These are phyloP conservation scores for Brachyalestes nurse DNA, from an alignment of 2,797 vertebrate genomes.

Conservation along the genomic window DNA sequence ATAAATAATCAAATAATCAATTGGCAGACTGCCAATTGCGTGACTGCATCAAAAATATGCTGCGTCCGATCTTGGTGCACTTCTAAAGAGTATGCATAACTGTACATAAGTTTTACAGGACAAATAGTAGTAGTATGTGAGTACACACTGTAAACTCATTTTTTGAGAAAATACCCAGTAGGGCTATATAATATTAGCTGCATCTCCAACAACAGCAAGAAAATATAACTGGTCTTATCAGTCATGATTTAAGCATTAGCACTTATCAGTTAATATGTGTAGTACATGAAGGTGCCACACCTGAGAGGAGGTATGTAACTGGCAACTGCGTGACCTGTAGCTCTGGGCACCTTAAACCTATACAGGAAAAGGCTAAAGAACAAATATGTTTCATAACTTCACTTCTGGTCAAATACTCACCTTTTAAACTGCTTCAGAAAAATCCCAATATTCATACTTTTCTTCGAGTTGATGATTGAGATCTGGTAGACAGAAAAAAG, in stretches of 20 bases:
- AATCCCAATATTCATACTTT: constrained; percentile 85
- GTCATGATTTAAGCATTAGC: background rate
- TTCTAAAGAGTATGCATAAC: no score
- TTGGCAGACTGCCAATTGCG: no score
- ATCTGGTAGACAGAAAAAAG: constrained; percentile 65
- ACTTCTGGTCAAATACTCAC: constrained; percentile 61
- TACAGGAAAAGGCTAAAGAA: background rate
- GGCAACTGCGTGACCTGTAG: background rate
- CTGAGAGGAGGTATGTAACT: background rate
- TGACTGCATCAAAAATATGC: no score
- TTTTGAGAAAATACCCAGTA: no score
- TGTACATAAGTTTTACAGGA: no score
- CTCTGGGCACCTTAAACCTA: no score
- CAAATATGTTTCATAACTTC: background rate
- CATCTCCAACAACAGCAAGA: background rate
- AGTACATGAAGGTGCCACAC: background rate
- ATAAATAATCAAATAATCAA: no score
- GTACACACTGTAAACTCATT: background rate
- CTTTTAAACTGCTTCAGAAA: constrained; percentile 86
- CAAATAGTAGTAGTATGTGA: background rate
- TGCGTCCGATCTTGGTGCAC: no score
- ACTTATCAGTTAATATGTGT: background rate
- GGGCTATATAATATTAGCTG: background rate
- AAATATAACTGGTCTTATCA: background rate
- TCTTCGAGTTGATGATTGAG: constrained; percentile 82